phyloP scores from a whole-genome alignment of 1,140 invertebrate genomes.

The Zaprionus camerounensis region DNA sequence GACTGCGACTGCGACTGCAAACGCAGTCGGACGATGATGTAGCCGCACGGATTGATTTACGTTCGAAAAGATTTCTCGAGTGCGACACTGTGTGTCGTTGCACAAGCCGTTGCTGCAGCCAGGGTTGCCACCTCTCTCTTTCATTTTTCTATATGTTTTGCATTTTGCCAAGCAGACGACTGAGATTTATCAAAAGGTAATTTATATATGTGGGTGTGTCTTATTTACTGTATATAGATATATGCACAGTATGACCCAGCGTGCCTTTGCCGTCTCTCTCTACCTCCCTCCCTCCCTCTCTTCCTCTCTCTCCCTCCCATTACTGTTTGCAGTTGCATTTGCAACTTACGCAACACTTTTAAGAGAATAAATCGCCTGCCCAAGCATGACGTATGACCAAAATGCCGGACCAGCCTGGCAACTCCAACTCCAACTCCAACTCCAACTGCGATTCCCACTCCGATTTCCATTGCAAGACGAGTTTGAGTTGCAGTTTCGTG shows the following conservation, averaged over 20 bases:
- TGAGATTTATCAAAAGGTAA: slow-evolving; percentile 84
- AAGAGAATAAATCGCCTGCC: slow-evolving; percentile 81
- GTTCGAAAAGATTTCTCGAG: slow-evolving; percentile 84
- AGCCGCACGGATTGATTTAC: slow-evolving; percentile 83
- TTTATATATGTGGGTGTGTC: slow-evolving; percentile 77
- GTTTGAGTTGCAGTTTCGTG: neutral
- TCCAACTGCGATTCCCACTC: neutral
- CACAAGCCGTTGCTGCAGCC: slow-evolving; percentile 26
- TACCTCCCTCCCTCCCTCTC: neutral
- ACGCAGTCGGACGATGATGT: slow-evolving; percentile 71
- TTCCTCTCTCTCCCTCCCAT: slow-evolving; percentile 8
- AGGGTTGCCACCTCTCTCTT: slow-evolving; percentile 16
- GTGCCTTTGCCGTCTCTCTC: neutral
- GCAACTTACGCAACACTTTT: slow-evolving; percentile 73
- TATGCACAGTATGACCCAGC: slow-evolving; percentile 10
- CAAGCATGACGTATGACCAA: slow-evolving; percentile 71
- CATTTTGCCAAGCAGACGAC: slow-evolving; percentile 39
- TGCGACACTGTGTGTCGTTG: slow-evolving; percentile 51
- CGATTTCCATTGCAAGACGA: neutral
- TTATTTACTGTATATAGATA: slow-evolving; percentile 71
- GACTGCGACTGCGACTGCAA: slow-evolving; percentile 40
- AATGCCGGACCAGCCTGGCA: neutral
- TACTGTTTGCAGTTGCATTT: slow-evolving; percentile 55
- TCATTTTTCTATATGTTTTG: slow-evolving; percentile 75
- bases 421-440: neutral